Base-by-base conservation (phyloP, 2,888 invertebrate genomes). In the Poecilobothrus nobilitatus region DNA sequence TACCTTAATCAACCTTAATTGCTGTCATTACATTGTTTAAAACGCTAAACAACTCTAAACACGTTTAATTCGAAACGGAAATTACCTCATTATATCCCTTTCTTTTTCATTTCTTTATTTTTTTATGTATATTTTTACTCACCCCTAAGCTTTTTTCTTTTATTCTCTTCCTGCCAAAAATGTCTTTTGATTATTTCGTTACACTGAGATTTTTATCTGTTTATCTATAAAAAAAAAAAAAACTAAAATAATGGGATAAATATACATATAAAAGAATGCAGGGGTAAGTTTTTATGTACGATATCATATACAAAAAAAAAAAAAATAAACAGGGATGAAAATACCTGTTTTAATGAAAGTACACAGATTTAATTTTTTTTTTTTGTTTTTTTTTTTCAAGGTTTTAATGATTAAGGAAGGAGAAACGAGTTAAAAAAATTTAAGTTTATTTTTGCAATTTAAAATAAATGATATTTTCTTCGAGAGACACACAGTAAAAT, bases 1-100 rank as follows among this genome's bases (percentile, higher is more conserved):
- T 53, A 53, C 53, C 53, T 53, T 53, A 53, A 53, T 53, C 53
- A 53, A 53, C 53, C 53, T 53, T 53, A 53, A 53, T 53, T 53
- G 53, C 53, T 53, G n/a, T 53, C 53, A 53, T 53, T 53, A 53
- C 53, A 53, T 53, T 53, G 15, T 53, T 53, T 53, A 53, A 53
- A 53, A 53, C n/a, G 53, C 53, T 53, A 53, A 53, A 53, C 53
- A 53, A 53, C 53, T 15, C 53, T 53, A 53, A 53, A 53, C 53
- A 53, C 53, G 53, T 53, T 53, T 53, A 53, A 53, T 53, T 53
- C 53, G 53, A 53, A 53, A 53, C 53, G 53, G 53, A 53, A 53
- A 53, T 53, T 53, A 53, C n/a, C 53, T 53, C 53, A 53, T 53
- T 53, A 53, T 53, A 53, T 53, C 53, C 53, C 15, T 53, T 53